These are phyloP conservation scores for Oscheius sp. DNA, from an alignment of 1,140 invertebrate genomes.

Conservation along the genomic window DNA sequence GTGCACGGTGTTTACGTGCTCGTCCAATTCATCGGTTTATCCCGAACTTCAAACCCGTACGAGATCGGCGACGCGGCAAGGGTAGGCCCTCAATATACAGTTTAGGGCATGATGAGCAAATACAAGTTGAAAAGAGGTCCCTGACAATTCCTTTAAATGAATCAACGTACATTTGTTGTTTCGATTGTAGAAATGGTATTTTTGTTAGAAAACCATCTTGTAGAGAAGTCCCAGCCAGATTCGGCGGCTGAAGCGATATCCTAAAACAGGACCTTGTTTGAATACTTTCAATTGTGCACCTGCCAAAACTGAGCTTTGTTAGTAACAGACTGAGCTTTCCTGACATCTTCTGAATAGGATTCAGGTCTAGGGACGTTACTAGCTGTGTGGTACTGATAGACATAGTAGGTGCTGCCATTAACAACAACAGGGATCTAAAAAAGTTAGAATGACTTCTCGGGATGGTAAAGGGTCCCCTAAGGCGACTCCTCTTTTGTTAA, in stretches of 20 bases:
- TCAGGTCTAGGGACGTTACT: slow-evolving; percentile 67
- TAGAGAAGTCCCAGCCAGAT: slow-evolving; percentile 63
- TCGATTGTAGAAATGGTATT: slow-evolving; percentile 52
- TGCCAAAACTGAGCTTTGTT: slow-evolving; percentile 8
- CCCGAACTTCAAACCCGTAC: too few relatives aligned
- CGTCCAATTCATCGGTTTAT: too few relatives aligned
- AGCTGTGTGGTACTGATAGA: slow-evolving; percentile 56
- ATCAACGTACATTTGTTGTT: slow-evolving; percentile 56
- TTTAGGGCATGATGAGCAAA: too few relatives aligned
- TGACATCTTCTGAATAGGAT: slow-evolving; percentile 44
- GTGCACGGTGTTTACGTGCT: too few relatives aligned
- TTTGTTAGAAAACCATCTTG: slow-evolving; percentile 61
- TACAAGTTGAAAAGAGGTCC: too few relatives aligned
- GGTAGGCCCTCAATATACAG: too few relatives aligned
- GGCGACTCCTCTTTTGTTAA: too few relatives aligned
- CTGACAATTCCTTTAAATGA: too few relatives aligned
- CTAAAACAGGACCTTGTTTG: slow-evolving; percentile 70
- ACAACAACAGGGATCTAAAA: not conserved
- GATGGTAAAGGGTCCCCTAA: too few relatives aligned
- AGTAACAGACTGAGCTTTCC: slow-evolving; percentile 1
- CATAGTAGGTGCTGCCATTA: not conserved
- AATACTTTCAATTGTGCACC: not conserved
- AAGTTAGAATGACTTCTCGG: not conserved
- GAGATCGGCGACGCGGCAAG: too few relatives aligned
- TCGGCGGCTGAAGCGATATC: slow-evolving; percentile 61